These are phyloP conservation scores for Craterocephalus amniculus DNA, from an alignment of 2,797 vertebrate species.

Conservation along the genomic window DNA sequence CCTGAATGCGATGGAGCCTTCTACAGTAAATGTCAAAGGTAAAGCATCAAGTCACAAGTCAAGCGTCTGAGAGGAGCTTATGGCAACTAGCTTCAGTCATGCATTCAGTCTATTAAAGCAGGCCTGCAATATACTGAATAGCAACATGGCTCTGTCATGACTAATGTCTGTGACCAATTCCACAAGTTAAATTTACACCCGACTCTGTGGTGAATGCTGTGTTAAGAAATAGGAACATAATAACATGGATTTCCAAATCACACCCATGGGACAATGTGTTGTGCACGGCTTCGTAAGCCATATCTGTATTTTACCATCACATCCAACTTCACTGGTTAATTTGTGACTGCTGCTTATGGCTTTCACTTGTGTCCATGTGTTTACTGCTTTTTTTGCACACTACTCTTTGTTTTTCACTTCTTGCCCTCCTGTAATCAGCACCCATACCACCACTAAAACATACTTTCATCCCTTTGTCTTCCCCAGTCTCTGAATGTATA, in stretches of 20 bases:
- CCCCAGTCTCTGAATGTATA: too few relatives aligned
- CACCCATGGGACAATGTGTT: conserved; percentile 3
- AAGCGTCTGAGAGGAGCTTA: conserved; percentile 34
- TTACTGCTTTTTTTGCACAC: too few relatives aligned
- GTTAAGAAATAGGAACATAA: conserved; percentile 37
- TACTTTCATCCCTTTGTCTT: too few relatives aligned
- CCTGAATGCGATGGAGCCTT: conserved; percentile 14
- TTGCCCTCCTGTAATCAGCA: too few relatives aligned
- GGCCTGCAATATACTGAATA: conserved; percentile 24
- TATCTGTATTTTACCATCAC: conserved; percentile 2
- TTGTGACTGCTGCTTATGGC: too few relatives aligned
- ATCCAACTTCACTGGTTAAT: too few relatives aligned
- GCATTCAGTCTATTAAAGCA: conserved; percentile 62
- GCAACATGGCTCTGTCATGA: conserved; percentile 33
- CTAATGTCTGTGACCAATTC: conserved; percentile 33
- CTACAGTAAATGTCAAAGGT: conserved; percentile 67
- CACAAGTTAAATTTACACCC: conserved; percentile 29
- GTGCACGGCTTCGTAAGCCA: background rate
- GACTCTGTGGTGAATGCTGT: conserved; percentile 14
- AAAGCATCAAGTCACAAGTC: conserved; percentile 34
- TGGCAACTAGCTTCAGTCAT: conserved; percentile 45
- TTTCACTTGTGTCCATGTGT: too few relatives aligned
- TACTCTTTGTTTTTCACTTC: too few relatives aligned
- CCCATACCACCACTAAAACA: too few relatives aligned
- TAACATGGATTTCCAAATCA: conserved; percentile 25